A percentile compares a stretch with the other conserved stretches of the same genome.
phyloP scores from a whole-genome alignment of 1,140 invertebrate species.

The Nasonia vitripennis region DNA sequence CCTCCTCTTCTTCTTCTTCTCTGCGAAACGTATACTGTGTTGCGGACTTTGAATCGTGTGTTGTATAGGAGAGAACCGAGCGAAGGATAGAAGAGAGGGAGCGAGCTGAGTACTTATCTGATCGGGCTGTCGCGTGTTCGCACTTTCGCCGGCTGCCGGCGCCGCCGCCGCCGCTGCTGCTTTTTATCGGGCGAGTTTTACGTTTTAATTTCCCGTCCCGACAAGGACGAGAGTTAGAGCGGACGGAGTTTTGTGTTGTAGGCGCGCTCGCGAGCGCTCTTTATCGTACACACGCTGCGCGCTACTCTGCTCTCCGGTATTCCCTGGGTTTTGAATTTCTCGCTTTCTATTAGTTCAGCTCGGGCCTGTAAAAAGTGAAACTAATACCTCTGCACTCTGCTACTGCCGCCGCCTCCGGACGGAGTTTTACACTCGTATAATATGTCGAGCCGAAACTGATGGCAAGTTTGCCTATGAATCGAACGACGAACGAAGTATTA shows the following conservation, averaged over 20 bases:
- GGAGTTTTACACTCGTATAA: too few species aligned
- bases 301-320: neutral
- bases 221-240: conserved; percentile 6
- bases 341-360: conserved; percentile 38
- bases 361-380: conserved; percentile 33
- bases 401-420: too few species aligned
- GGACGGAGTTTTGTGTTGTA: neutral
- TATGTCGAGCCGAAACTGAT: too few species aligned
- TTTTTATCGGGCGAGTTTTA: conserved; percentile 47
- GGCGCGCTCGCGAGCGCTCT: neutral
- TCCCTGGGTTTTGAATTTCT: conserved; percentile 38
- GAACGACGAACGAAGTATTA: neutral
- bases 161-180: neutral
- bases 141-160: conserved; percentile 38
- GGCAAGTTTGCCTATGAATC: neutral
- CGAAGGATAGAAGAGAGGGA: neutral
- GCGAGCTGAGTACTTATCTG: conserved; percentile 41
- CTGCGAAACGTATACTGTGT: neutral
- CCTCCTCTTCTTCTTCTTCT: neutral
- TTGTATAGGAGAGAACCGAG: neutral
- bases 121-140: conserved; percentile 49
- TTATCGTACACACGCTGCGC: neutral
- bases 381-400: conserved; percentile 22
- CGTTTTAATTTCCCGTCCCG: conserved; percentile 45
- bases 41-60: conserved; percentile 17